These are phyloP conservation scores for Harpalus rufipes DNA, from an alignment of 2,888 invertebrate species.

Conservation along the genomic window DNA sequence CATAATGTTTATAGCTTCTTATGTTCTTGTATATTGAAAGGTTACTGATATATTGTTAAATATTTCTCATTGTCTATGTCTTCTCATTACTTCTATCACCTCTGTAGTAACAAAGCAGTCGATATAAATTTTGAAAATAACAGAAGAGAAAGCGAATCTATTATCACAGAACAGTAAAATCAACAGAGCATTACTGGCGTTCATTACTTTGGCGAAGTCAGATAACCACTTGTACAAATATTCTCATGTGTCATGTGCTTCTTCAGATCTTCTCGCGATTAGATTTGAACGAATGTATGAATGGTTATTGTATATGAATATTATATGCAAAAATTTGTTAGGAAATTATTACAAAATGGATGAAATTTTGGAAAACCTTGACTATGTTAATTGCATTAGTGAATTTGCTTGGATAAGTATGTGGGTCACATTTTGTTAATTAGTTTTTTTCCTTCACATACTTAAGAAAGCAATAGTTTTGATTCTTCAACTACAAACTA, in stretches of 20 bases:
- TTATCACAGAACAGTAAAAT: constrained; percentile 66
- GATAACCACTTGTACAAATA: constrained; percentile 10
- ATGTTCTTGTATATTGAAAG: background rate
- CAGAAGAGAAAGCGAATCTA: constrained; percentile 59
- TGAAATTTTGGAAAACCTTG: constrained; percentile 53
- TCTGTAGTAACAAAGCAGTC: constrained; percentile 6
- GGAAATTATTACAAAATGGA: constrained; percentile 40
- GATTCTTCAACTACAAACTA: background rate
- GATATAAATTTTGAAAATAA: constrained; percentile 58
- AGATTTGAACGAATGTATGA: constrained; percentile 26
- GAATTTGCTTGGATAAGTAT: constrained; percentile 58
- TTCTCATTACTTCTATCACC: background rate
- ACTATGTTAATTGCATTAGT: constrained; percentile 53
- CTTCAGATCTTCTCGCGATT: constrained; percentile 17
- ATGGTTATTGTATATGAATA: constrained; percentile 44
- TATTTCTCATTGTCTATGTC: background rate
- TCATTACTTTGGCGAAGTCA: constrained; percentile 19
- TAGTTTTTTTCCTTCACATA: constrained; percentile 51
- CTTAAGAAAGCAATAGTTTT: background rate
- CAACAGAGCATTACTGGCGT: constrained; percentile 62
- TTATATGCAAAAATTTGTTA: constrained; percentile 30
- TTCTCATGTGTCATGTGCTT: constrained; percentile 13
- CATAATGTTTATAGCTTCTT: background rate
- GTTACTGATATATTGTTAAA: background rate
- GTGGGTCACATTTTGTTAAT: constrained; percentile 65